phyloP scores from a whole-genome alignment of 2,113 vertebrate species.

The Gobio gobio region DNA sequence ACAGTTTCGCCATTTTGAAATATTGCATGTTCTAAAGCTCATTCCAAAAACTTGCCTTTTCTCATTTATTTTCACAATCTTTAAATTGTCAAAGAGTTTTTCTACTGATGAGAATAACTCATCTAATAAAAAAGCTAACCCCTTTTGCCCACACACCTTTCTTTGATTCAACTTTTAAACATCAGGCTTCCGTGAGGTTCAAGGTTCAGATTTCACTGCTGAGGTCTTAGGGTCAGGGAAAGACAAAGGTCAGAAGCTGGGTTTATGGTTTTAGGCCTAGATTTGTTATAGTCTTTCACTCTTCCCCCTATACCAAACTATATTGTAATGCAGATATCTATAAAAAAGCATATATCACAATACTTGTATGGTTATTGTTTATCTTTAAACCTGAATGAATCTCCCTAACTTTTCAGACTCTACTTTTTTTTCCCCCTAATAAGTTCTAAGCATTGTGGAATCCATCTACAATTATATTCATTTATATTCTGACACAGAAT shows the following conservation, averaged over 20 bases:
- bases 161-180: slow-evolving; percentile 19
- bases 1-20: neutral
- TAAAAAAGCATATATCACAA: too few relatives aligned
- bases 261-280: neutral
- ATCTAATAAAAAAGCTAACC: neutral
- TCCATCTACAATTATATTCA: neutral
- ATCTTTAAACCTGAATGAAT: neutral
- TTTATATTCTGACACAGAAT: slow-evolving; percentile 4
- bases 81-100: neutral
- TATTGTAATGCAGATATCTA: neutral
- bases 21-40: neutral
- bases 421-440: too few relatives aligned
- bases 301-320: neutral
- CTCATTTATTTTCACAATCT: neutral
- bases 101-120: neutral
- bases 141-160: neutral
- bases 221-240: neutral
- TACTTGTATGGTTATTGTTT: neutral
- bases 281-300: neutral
- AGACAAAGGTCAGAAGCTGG: slow-evolving; percentile 3
- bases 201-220: neutral
- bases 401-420: too few relatives aligned
- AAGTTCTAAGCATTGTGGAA: neutral
- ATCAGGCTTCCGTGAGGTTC: neutral
- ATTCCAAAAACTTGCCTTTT: neutral